These are phyloP conservation scores for Parus major DNA, from an alignment of 2,113 vertebrate species.

Conservation along the genomic window DNA sequence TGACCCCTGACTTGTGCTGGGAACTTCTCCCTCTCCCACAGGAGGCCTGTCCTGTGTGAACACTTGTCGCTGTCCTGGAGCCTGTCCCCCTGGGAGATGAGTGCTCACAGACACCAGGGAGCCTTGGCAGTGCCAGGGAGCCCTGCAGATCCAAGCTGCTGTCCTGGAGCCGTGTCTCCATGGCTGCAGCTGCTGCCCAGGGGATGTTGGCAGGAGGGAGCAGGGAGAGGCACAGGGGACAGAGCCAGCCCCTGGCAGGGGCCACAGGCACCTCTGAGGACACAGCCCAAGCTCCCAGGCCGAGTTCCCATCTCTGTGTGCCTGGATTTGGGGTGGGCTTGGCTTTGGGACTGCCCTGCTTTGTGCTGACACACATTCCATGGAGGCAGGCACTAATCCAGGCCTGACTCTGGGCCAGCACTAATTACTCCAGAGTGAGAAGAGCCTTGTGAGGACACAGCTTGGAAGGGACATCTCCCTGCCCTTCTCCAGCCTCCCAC, in stretches of 20 bases:
- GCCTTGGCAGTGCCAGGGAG: background rate
- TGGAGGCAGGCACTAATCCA: background rate
- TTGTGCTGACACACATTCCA: background rate
- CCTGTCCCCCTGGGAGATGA: background rate
- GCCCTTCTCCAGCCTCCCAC: background rate
- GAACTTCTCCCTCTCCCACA: background rate
- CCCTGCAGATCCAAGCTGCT: background rate
- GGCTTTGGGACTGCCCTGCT: background rate
- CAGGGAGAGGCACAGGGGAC: background rate
- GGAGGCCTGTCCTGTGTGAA: background rate
- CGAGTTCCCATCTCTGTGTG: fast-evolving
- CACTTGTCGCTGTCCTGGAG: background rate
- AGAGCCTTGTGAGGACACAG: background rate
- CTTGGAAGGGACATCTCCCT: background rate
- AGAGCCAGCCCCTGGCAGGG: background rate
- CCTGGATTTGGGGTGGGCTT: background rate
- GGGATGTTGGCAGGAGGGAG: background rate
- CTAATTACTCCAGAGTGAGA: background rate
- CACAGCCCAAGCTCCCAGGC: background rate
- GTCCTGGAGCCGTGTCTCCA: background rate
- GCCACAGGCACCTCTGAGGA: background rate
- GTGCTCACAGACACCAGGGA: background rate
- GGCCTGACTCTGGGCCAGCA: background rate
- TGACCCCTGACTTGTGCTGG: background rate
- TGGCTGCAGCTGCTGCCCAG: background rate